Percentiles rank a stretch among this genome's conserved stretches.
Conservation (phyloP, 2,797 vertebrate genomes). For the Girardinus metallicus region DNA sequence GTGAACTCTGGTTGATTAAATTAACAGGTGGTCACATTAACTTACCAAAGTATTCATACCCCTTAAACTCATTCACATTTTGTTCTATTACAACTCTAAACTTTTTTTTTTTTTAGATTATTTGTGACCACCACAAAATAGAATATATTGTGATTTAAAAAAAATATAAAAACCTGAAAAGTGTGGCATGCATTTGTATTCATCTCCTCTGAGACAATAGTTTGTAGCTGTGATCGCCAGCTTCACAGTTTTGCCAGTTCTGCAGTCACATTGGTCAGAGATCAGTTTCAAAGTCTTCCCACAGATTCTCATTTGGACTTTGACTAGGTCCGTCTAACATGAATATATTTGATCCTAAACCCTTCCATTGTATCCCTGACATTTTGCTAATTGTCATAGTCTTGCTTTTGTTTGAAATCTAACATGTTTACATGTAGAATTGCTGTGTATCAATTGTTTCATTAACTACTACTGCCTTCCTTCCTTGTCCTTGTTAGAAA, state of each 20-base stretch:
- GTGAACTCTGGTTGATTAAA: conserved; percentile 41
- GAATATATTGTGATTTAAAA: neutral
- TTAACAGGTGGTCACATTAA: conserved; percentile 27
- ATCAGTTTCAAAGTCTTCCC: neutral
- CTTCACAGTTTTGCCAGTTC: neutral
- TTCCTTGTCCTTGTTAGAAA: neutral
- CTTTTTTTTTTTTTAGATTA: neutral
- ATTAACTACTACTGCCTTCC: neutral
- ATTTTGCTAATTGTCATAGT: neutral
- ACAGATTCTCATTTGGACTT: neutral
- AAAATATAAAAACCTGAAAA: neutral
- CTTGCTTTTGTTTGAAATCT: neutral
- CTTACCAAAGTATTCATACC: neutral
- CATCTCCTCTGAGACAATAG: neutral
- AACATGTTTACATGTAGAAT: neutral
- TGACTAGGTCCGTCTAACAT: neutral
- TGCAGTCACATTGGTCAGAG: neutral
- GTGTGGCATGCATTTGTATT: neutral
- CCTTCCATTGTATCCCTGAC: neutral
- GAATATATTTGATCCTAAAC: neutral
- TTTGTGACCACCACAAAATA: neutral
- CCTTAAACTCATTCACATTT: neutral
- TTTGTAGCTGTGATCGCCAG: neutral
- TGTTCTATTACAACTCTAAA: neutral
- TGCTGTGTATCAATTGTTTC: neutral